Percentiles rank a stretch among this genome's conserved stretches.
Evolutionary conservation across 2,797 vertebrate species (phyloP).

Genomic region (Manis pentadactyla): DNA sequence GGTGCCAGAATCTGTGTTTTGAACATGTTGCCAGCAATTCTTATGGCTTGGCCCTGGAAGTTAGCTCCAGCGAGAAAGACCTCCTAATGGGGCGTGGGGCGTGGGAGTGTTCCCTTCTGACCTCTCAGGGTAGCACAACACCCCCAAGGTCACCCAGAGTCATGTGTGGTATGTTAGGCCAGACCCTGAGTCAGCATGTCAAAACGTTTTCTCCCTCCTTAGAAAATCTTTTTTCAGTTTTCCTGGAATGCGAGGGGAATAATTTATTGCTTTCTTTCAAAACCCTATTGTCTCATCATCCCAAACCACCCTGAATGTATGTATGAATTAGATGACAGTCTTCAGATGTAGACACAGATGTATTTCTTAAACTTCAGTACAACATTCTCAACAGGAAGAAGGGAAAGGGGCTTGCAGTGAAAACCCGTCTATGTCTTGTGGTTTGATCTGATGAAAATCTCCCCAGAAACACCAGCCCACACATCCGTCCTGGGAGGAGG

Average conservation of each 20-base stretch:
- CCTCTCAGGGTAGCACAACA: no score
- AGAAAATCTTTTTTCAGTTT: neutral
- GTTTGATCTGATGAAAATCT: slow-evolving; percentile 6
- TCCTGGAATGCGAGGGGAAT: neutral
- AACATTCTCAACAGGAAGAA: neutral
- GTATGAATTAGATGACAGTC: neutral
- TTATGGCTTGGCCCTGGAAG: neutral
- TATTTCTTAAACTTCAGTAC: neutral
- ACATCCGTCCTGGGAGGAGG: neutral
- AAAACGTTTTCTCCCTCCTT: neutral
- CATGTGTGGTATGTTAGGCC: no score
- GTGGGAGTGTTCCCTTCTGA: no score
- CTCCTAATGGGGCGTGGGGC: no score
- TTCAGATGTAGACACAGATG: neutral
- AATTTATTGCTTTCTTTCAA: neutral
- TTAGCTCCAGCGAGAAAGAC: neutral
- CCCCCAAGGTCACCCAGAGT: no score
- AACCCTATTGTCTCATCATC: neutral
- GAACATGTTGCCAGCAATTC: neutral
- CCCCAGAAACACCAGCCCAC: slow-evolving; percentile 9
- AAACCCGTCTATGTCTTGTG: neutral
- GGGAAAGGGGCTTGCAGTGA: neutral
- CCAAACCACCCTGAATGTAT: neutral
- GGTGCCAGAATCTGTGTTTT: neutral
- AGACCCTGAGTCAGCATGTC: neutral